Evolutionary conservation across 2,888 invertebrate genomes (phyloP).

Genomic region (Rapana venosa): DNA sequence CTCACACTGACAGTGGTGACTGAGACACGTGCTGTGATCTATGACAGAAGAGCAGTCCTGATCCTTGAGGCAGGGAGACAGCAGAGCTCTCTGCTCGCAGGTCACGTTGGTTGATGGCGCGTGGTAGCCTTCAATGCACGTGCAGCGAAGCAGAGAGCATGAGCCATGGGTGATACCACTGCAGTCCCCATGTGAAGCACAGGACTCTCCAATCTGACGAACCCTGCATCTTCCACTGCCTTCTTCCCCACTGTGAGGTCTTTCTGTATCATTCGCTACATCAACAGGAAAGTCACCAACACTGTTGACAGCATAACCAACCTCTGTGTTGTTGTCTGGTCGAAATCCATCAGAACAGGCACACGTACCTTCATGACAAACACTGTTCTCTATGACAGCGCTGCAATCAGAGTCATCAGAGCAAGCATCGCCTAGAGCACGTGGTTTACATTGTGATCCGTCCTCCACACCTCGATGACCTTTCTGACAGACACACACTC

Average conservation of each 20-base stretch:
- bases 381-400: constrained; percentile 40
- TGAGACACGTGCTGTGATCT: neutral
- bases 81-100: neutral
- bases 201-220: constrained; percentile 3
- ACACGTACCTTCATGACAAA: constrained; percentile 10
- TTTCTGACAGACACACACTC: constrained; percentile 33
- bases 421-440: constrained; percentile 38
- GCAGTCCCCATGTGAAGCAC: constrained; percentile 7
- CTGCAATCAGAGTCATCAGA: constrained; percentile 33
- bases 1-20: neutral
- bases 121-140: constrained; percentile 15
- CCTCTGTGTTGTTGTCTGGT: neutral
- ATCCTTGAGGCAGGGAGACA: neutral
- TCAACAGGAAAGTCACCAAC: neutral
- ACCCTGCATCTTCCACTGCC: neutral
- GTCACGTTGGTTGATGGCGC: neutral
- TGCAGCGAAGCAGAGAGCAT: neutral
- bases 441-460: neutral
- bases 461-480: constrained; percentile 20
- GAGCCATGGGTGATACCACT: neutral
- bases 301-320: neutral
- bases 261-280: neutral
- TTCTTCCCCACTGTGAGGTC: no score
- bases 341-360: constrained; percentile 42
- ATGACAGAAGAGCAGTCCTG: constrained; percentile 16